A percentile compares a stretch with the other conserved stretches of the same genome.
phyloP scores from a whole-genome alignment of 2,888 invertebrate genomes.

The Sabellastarte sp. region DNA sequence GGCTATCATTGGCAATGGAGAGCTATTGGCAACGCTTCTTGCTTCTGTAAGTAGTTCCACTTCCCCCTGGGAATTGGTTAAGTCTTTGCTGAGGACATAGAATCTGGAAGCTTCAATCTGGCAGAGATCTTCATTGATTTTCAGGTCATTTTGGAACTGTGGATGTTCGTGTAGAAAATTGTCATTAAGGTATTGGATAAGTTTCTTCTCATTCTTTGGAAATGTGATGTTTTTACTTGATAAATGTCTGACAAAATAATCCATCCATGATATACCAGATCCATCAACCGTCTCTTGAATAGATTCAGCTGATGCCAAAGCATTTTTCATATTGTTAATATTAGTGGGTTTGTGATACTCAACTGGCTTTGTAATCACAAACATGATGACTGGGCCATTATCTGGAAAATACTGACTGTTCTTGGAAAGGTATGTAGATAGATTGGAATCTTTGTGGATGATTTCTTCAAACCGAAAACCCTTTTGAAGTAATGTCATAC shows the following conservation, averaged over 20 bases:
- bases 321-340: slow-evolving; percentile 9
- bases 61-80: slow-evolving; percentile 71
- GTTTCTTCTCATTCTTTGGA: not conserved
- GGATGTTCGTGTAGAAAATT: slow-evolving; percentile 21
- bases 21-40: slow-evolving; percentile 23
- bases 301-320: slow-evolving; percentile 13
- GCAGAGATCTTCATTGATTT: slow-evolving; percentile 74
- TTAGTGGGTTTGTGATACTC: slow-evolving; percentile 17
- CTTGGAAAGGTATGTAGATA: slow-evolving; percentile 16
- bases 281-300: slow-evolving; percentile 10
- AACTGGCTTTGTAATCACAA: slow-evolving; percentile 22
- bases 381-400: slow-evolving; percentile 26
- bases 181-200: slow-evolving; percentile 9
- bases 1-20: slow-evolving; percentile 26
- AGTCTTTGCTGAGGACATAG: slow-evolving; percentile 67
- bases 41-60: slow-evolving; percentile 23
- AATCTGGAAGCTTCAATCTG: slow-evolving; percentile 81
- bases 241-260: slow-evolving; percentile 12
- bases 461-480: slow-evolving; percentile 28
- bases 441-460: slow-evolving; percentile 28
- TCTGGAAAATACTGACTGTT: slow-evolving; percentile 22
- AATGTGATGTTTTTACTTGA: not conserved
- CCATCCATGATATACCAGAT: slow-evolving; percentile 21
- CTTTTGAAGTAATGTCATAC: slow-evolving; percentile 24
- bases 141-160: slow-evolving; percentile 67